phyloP scores from a whole-genome alignment of 1,140 invertebrate species.

The Acromyrmex charruanus region DNA sequence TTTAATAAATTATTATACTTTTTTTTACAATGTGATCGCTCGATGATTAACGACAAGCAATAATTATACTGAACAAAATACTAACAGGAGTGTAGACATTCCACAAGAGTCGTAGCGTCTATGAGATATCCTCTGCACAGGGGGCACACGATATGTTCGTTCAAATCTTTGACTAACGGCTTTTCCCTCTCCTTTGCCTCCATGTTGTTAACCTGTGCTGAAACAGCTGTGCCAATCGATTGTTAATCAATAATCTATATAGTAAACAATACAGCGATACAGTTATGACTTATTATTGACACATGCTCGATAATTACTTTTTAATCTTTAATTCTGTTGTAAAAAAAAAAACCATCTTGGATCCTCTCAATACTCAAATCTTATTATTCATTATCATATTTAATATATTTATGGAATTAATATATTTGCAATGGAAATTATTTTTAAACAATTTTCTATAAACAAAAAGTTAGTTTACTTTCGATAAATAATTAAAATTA shows the following conservation, averaged over 20 bases:
- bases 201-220: conserved; percentile 68
- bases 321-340: background rate
- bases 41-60: background rate
- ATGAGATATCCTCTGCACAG: conserved; percentile 93
- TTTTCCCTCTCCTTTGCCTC: conserved; percentile 76
- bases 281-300: background rate
- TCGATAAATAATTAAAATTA: background rate
- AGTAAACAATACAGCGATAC: background rate
- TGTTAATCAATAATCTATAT: conserved; percentile 65
- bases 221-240: conserved; percentile 69
- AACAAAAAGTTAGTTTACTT: background rate
- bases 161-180: conserved; percentile 88
- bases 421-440: background rate
- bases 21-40: background rate
- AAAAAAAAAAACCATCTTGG: no score
- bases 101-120: conserved; percentile 93
- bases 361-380: background rate
- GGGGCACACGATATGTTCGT: conserved; percentile 91
- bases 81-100: conserved; percentile 94
- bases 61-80: conserved; percentile 72
- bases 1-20: background rate
- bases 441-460: background rate
- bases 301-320: background rate
- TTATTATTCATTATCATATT: background rate
- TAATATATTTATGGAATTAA: no score